A percentile compares a stretch with the other conserved stretches of the same genome.
phyloP scores from a whole-genome alignment of 2,113 vertebrate species.

The Neodontobutis hainanensis region DNA sequence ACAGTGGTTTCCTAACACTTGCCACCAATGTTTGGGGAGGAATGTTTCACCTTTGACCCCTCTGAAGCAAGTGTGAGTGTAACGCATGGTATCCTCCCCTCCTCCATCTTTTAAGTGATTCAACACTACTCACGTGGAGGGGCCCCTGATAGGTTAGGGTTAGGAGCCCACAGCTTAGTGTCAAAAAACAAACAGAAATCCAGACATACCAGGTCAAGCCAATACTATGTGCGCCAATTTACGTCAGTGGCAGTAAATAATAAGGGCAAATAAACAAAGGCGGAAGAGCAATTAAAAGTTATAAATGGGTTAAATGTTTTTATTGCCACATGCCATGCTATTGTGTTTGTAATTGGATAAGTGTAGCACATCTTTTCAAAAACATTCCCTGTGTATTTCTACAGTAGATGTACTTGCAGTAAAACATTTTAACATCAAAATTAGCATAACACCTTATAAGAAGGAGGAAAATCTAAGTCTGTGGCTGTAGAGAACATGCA shows the following conservation, averaged over 20 bases:
- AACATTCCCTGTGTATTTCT: neutral
- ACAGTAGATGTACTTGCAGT: too few species aligned
- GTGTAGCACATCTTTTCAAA: neutral
- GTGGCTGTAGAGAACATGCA: neutral
- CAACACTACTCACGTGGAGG: constrained; percentile 70
- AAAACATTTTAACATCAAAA: too few species aligned
- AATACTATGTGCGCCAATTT: neutral
- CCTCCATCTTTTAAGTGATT: constrained; percentile 65
- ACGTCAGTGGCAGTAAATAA: neutral
- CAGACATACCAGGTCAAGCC: constrained; percentile 55
- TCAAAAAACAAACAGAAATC: constrained; percentile 55
- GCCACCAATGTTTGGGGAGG: constrained; percentile 20
- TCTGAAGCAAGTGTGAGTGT: constrained; percentile 63
- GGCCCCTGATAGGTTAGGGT: constrained; percentile 33
- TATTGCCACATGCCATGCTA: too few species aligned
- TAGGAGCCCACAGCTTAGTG: constrained; percentile 52
- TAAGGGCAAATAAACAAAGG: neutral
- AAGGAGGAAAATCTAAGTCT: neutral
- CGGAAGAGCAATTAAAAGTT: too few species aligned
- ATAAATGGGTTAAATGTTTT: too few species aligned
- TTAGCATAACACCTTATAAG: too few species aligned
- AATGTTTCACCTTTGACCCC: constrained; percentile 69
- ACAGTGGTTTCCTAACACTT: constrained; percentile 54
- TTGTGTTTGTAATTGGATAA: neutral
- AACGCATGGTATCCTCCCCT: constrained; percentile 57